Conservation (phyloP, 1,140 invertebrate species). For the Sycobia sp. region DNA sequence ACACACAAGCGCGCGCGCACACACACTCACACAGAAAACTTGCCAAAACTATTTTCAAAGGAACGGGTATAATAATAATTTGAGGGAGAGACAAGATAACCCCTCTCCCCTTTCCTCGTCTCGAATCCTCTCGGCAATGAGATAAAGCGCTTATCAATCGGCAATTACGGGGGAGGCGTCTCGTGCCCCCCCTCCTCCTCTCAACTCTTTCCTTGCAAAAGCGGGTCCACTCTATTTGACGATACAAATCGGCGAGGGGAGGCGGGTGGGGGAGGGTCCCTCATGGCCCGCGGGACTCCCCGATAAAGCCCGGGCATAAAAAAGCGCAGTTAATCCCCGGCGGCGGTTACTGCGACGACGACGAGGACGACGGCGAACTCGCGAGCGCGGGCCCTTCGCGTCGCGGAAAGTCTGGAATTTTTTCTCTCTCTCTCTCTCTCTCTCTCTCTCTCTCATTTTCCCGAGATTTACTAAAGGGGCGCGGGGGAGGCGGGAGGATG, state of each 20-base stretch:
- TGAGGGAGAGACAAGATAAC: constrained; percentile 13
- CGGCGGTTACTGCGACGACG: no score
- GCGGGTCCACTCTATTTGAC: constrained; percentile 22
- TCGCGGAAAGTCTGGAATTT: constrained; percentile 23
- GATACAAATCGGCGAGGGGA: constrained; percentile 34
- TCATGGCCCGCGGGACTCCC: constrained; percentile 4
- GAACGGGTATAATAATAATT: constrained; percentile 27
- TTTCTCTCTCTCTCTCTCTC: constrained; percentile 6
- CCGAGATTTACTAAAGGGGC: no score
- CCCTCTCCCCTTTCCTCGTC: no score
- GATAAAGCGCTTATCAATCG: constrained; percentile 32
- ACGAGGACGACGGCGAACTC: no score
- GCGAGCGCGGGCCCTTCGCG: no score
- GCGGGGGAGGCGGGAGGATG: constrained; percentile 4
- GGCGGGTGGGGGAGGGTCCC: no score
- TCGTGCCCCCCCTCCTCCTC: no score
- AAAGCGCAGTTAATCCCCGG: constrained; percentile 31
- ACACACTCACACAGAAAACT: no score
- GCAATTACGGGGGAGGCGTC: constrained; percentile 25
- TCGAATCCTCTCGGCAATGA: constrained; percentile 13
- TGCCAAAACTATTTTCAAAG: constrained; percentile 14
- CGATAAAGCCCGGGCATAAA: constrained; percentile 20
- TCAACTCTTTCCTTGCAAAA: no score
- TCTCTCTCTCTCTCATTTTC: not conserved
- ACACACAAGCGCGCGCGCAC: no score